phyloP scores from a whole-genome alignment of 53 echinoderm and acorn worm genomes.

The Hippasteria phrygiana region DNA sequence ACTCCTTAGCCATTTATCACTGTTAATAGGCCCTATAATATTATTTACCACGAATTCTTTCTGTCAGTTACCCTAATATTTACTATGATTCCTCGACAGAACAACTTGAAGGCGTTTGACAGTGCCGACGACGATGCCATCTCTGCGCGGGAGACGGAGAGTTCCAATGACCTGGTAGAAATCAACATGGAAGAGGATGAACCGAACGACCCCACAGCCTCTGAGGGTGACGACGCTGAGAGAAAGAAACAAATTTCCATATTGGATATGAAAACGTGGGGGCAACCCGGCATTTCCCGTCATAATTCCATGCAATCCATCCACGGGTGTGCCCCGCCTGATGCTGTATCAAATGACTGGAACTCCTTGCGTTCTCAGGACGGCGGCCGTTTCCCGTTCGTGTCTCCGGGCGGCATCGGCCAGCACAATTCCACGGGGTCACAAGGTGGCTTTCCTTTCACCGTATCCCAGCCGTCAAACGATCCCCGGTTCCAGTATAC shows the following conservation, averaged over 20 bases:
- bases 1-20: too few relatives aligned
- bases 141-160: slow-evolving; percentile 34
- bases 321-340: background rate
- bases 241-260: slow-evolving; percentile 49
- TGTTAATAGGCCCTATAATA: too few relatives aligned
- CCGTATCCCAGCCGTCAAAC: slow-evolving; percentile 71
- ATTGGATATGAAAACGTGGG: slow-evolving; percentile 57
- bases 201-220: background rate
- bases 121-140: slow-evolving; percentile 26
- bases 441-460: background rate
- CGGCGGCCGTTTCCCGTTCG: background rate
- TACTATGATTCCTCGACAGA: background rate
- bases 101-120: slow-evolving; percentile 30
- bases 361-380: background rate
- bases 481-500: slow-evolving; percentile 69
- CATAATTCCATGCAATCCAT: slow-evolving; percentile 25
- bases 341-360: background rate
- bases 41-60: too few relatives aligned
- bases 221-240: background rate
- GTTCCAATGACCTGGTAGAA: slow-evolving; percentile 49
- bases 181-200: slow-evolving; percentile 19
- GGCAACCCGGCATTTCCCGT: slow-evolving; percentile 46
- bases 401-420: background rate
- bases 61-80: background rate
- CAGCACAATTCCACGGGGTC: background rate